Base-by-base conservation (phyloP, 64 coral and sea anemone genomes). In the Catalaphyllia jardinei region DNA sequence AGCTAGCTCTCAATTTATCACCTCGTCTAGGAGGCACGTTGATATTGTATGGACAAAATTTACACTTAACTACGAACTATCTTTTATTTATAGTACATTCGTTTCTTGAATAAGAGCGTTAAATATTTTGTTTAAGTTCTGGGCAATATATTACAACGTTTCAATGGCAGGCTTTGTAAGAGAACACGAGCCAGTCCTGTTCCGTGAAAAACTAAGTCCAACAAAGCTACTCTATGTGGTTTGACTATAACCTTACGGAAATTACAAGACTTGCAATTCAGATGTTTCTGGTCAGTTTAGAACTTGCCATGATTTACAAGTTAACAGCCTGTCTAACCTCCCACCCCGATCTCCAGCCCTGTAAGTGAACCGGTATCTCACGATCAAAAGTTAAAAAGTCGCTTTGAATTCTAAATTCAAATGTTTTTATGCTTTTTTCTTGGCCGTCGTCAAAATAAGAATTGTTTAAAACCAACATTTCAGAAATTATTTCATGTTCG, bases 111-210 rank as follows among this genome's bases (percentile, higher is more conserved):
- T 85, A 85, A 85, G 30, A 62, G 54, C 55, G 55, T 85, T 85
- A 85, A 85, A 85, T 85, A 85, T 35, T 71, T 24, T 71, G 20
- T 85, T 55, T 84, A 71, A n/a, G 31, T 51, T 85, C 4, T 42
- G 11, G 63, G 4, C 81, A 85, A 50, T 85, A 85, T 85, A 69
- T 85, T 85, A 85, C 81, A 85, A 69, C 63, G 39, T 67, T 69
- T 38, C 42, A 39, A n/a, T 25, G 65, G n/a, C 65, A 28, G 81
- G 13, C 22, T 67, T 83, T 83, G 33, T 6, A 25, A 67, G 33
- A 69, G 63, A 85, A 85, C 81, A 71, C 24, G 81, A 39, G 39
- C 35, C 38, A 71, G 62, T 52, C 62, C 81, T 71, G 62, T 85
- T 71, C 63, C 46, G 39, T 64, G 7, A 61, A 11, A 16, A 62